Evolutionary conservation across 2,888 invertebrate species (phyloP), one percentile per base, ranked within the genome.

Genomic region (Rhingia rostrata): DNA sequence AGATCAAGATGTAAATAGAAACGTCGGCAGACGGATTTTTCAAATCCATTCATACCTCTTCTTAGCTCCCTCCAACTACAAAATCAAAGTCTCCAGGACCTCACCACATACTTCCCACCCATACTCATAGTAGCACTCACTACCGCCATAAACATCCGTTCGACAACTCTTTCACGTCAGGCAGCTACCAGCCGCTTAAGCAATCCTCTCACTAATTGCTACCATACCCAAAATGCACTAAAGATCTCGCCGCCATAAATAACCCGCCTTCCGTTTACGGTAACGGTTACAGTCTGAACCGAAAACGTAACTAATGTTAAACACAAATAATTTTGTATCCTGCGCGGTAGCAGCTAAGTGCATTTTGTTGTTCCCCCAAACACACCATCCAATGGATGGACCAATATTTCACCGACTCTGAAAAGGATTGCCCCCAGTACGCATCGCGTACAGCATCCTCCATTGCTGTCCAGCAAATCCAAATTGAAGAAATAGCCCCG

Each of bases 201-300:
- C 80, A 80, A 84, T 74, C 64, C 61, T 45, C 61, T 70, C 80
- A 75, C 84, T 84, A 84, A 84, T 84, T 84, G 80, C 84, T 56
- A 64, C 64, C 73, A 60, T 74, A 60, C 70, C 84, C 70, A 54
- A 84, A 80, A 84, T 56, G 61, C 69, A 80, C 60, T 84, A 75
- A 84, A 56, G 69, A 80, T 61, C 74, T 54, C 47, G 61, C 84
- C 79, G 80, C 84, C 70, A 84, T 84, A 84, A 84, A 84, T 84
- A 80, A 80, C 60, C 74, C 74, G 70, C 84, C 84, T 84, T 75
- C 84, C 84, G 84, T 84, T 84, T 84, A 84, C 80, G 84, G 84
- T 80, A 80, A 80, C 84, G 80, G 47, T 80, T 69, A 80, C 83
- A 73, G 60, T 49, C 66, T 47, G 63, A 30, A 33, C 66, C 58